Percentiles rank a stretch among this genome's conserved stretches.
Evolutionary conservation across 2,888 invertebrate species (phyloP).

Genomic region (Euphydryas editha): DNA sequence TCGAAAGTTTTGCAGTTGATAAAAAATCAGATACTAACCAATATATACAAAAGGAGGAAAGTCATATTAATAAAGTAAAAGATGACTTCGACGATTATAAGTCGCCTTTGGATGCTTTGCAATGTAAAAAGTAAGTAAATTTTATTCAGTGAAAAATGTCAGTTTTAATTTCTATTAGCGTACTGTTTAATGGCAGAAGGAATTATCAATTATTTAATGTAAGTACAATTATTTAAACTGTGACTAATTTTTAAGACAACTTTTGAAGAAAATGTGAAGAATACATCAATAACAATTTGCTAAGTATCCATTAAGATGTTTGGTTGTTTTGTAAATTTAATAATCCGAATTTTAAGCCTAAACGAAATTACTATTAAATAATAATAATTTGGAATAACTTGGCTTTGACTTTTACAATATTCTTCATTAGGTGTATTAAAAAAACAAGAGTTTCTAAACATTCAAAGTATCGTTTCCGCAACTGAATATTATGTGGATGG

Average conservation of each 20-base stretch:
- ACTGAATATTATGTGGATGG: constrained; percentile 53
- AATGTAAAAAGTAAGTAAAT: constrained; percentile 42
- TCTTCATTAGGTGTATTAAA: constrained; percentile 33
- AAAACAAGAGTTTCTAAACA: constrained; percentile 19
- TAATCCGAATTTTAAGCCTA: background rate
- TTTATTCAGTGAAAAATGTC: background rate
- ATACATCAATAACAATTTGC: too few relatives aligned
- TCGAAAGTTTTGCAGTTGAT: background rate
- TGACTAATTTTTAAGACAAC: too few relatives aligned
- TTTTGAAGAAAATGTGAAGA: too few relatives aligned
- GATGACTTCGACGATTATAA: constrained; percentile 62
- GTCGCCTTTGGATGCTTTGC: constrained; percentile 72
- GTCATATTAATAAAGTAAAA: constrained; percentile 42
- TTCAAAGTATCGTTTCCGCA: constrained; percentile 25
- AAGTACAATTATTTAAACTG: too few relatives aligned
- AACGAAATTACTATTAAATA: background rate
- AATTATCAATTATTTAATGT: too few relatives aligned
- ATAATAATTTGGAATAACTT: background rate
- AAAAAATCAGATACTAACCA: constrained; percentile 34
- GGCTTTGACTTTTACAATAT: constrained; percentile 13
- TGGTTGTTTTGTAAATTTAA: background rate
- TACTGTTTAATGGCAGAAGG: background rate
- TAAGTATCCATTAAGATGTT: too few relatives aligned
- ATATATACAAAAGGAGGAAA: constrained; percentile 37
- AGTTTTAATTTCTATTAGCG: background rate